These are phyloP conservation scores for Papilio protenor DNA, from an alignment of 2,888 invertebrate species.

Conservation along the genomic window DNA sequence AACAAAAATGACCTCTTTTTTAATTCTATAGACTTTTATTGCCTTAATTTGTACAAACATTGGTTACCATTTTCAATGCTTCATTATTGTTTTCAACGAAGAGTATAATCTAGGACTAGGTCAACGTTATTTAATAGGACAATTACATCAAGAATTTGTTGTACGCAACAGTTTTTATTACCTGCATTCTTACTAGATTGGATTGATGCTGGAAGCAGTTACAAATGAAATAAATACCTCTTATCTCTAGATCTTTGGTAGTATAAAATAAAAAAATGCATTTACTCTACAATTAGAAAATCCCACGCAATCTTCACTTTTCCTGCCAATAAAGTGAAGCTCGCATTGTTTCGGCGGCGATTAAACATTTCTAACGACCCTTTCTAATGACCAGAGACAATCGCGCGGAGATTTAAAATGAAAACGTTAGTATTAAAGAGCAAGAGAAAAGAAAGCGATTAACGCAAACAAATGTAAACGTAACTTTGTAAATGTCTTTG, in stretches of 20 bases:
- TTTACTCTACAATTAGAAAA: constrained; percentile 7
- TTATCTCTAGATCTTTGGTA: background rate
- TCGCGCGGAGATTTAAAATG: constrained; percentile 26
- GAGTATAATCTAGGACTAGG: background rate
- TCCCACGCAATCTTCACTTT: constrained; percentile 28
- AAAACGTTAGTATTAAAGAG: constrained; percentile 19
- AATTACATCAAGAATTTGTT: too few relatives aligned
- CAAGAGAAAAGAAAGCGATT: constrained; percentile 12
- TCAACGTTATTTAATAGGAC: background rate
- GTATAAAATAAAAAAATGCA: background rate
- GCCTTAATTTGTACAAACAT: background rate
- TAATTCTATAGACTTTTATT: background rate
- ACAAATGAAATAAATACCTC: too few relatives aligned
- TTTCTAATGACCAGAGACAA: constrained; percentile 40
- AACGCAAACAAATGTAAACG: background rate
- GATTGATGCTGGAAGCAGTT: too few relatives aligned
- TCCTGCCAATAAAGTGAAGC: constrained; percentile 2
- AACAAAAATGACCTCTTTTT: background rate
- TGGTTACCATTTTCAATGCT: background rate
- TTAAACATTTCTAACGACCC: constrained; percentile 41
- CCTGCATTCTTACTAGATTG: too few relatives aligned
- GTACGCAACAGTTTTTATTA: too few relatives aligned
- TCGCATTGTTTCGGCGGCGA: constrained; percentile 30
- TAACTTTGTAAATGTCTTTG: background rate
- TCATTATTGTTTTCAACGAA: background rate